These are phyloP conservation scores for Deilephila porcellus DNA, from an alignment of 2,888 invertebrate species.

Conservation along the genomic window DNA sequence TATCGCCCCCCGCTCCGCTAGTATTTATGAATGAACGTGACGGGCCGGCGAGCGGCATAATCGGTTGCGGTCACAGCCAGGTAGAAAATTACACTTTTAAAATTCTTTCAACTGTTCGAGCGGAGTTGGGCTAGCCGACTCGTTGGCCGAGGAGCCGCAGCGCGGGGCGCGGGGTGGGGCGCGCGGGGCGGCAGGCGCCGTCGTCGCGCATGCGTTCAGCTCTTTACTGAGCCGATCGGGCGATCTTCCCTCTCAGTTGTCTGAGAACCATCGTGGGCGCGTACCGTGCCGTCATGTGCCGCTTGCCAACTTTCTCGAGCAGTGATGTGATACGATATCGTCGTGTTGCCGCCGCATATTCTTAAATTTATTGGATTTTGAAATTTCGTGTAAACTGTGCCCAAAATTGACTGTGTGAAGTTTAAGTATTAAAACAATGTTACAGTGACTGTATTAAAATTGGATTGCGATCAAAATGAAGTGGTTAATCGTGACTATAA, in stretches of 20 bases:
- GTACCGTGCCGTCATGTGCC: constrained; percentile 87
- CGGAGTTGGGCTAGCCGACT: constrained; percentile 77
- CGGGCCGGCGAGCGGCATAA: constrained; percentile 71
- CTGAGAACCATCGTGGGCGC: constrained; percentile 73
- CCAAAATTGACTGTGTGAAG: constrained; percentile 47
- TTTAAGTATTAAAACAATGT: constrained; percentile 56
- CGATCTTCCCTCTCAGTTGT: constrained; percentile 81
- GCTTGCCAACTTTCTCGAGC: constrained; percentile 81
- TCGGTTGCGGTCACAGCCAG: constrained; percentile 76
- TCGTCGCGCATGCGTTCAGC: constrained; percentile 79
- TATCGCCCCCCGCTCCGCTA: constrained; percentile 54
- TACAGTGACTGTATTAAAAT: constrained; percentile 62
- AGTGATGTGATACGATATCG: constrained; percentile 83
- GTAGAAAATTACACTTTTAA: constrained; percentile 83
- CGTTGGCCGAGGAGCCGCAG: constrained; percentile 78
- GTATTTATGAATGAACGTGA: constrained; percentile 85
- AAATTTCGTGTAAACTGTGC: constrained; percentile 51
- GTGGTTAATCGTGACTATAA: constrained; percentile 78
- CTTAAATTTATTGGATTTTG: constrained; percentile 55
- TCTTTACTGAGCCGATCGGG: constrained; percentile 72
- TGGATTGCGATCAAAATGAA: constrained; percentile 73
- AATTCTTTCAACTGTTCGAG: constrained; percentile 80
- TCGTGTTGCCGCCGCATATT: constrained; percentile 59
- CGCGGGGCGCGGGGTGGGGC: constrained; percentile 80
- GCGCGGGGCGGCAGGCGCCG: constrained; percentile 79